These are phyloP conservation scores for Phoenicopterus ruber DNA, from an alignment of 2,113 vertebrate genomes.

Conservation along the genomic window DNA sequence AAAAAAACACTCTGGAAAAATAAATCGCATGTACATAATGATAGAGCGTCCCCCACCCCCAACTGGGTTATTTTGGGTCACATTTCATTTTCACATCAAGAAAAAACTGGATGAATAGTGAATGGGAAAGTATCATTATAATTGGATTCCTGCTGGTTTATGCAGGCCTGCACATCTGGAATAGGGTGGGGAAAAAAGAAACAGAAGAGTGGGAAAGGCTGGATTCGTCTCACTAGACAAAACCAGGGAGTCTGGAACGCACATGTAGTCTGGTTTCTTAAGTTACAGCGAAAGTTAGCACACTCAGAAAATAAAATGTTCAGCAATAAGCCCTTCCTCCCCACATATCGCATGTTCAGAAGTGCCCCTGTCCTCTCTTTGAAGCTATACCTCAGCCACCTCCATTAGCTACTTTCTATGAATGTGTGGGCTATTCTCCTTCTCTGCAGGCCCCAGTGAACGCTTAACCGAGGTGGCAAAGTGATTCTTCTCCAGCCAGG, in stretches of 20 bases:
- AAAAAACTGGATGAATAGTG: conserved; percentile 61
- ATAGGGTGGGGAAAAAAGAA: conserved; percentile 60
- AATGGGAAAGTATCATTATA: conserved; percentile 58
- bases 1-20: conserved; percentile 1
- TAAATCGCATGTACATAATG: not conserved
- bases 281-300: conserved; percentile 29
- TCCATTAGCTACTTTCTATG: not conserved
- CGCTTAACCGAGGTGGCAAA: not conserved
- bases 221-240: conserved; percentile 31
- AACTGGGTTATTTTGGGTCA: conserved; percentile 52
- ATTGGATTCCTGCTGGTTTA: conserved; percentile 67
- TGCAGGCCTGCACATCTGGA: conserved; percentile 67
- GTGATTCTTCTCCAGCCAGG: not conserved
- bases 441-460: not conserved
- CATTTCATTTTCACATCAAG: conserved; percentile 66
- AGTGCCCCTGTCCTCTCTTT: not conserved
- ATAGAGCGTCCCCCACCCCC: not conserved
- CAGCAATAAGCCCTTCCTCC: not conserved
- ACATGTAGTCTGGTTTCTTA: conserved; percentile 52
- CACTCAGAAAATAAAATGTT: conserved; percentile 25
- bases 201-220: conserved; percentile 43
- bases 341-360: not conserved
- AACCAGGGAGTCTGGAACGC: conserved; percentile 59
- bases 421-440: not conserved
- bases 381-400: not conserved